Conservation (phyloP, 1,140 invertebrate species). For the Anastatus disparis region DNA sequence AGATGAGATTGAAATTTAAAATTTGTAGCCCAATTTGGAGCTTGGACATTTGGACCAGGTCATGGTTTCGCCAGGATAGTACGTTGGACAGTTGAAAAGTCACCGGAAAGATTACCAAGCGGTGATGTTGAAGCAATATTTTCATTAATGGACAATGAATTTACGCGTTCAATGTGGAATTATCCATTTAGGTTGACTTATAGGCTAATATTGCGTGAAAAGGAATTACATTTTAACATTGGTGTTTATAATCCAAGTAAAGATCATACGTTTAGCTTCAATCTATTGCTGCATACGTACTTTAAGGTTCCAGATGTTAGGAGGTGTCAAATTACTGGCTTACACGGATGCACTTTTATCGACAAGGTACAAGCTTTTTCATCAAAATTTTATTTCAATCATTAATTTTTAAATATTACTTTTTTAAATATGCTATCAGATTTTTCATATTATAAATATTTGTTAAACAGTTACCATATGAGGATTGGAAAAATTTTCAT, state of each 20-base stretch:
- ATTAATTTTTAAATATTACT: too few species aligned
- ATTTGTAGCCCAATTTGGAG: slow-evolving; percentile 87
- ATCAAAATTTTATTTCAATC: too few species aligned
- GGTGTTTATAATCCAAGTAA: slow-evolving; percentile 92
- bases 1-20: too few species aligned
- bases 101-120: slow-evolving; percentile 84
- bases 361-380: slow-evolving; percentile 95
- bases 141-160: slow-evolving; percentile 90
- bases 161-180: slow-evolving; percentile 94
- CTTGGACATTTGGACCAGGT: slow-evolving; percentile 91
- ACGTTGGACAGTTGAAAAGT: slow-evolving; percentile 89
- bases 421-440: too few species aligned
- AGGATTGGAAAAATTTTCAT: too few species aligned
- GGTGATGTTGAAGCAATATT: slow-evolving; percentile 93
- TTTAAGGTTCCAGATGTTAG: slow-evolving; percentile 94
- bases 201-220: slow-evolving; percentile 87
- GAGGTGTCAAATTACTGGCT: slow-evolving; percentile 88
- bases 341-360: slow-evolving; percentile 91
- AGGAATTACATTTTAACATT: slow-evolving; percentile 92
- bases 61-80: slow-evolving; percentile 94
- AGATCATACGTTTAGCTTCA: slow-evolving; percentile 90
- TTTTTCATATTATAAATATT: too few species aligned
- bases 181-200: slow-evolving; percentile 89
- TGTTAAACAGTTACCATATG: too few species aligned
- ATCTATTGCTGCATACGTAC: slow-evolving; percentile 93